phyloP scores from a whole-genome alignment of 2,113 vertebrate species.

The Phyllostomus hastatus region DNA sequence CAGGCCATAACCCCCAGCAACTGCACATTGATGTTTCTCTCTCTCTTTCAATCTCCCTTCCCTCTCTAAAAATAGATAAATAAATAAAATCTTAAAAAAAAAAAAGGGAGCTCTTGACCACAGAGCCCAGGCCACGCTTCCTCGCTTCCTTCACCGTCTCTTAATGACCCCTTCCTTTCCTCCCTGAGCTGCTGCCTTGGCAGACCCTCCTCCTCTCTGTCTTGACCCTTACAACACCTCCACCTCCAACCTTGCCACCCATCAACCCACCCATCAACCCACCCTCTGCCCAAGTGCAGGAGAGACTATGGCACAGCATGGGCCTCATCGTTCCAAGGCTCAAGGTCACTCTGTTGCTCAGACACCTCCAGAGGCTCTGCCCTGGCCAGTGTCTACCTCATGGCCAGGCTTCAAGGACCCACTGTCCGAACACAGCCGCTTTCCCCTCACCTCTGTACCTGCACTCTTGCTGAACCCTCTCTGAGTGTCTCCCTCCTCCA shows the following conservation, averaged over 20 bases:
- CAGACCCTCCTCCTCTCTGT: background rate
- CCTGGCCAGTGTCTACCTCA: background rate
- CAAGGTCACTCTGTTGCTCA: background rate
- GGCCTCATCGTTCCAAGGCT: background rate
- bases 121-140: fast-evolving
- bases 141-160: background rate
- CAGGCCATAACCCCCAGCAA: too few relatives aligned
- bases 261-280: background rate
- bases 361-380: background rate
- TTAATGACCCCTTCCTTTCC: background rate
- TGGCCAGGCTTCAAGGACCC: background rate
- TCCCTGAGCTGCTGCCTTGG: background rate
- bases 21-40: too few relatives aligned
- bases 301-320: background rate
- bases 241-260: background rate
- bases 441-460: background rate
- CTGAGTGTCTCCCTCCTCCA: background rate
- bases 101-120: background rate
- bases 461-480: background rate
- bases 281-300: background rate
- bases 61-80: too few relatives aligned
- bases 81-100: too few relatives aligned
- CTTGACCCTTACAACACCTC: background rate
- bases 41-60: too few relatives aligned
- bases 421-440: fast-evolving